Percentiles rank a stretch among this genome's conserved stretches.
phyloP scores from a whole-genome alignment of 2,888 invertebrate genomes.

The Calliphora vomitoria region DNA sequence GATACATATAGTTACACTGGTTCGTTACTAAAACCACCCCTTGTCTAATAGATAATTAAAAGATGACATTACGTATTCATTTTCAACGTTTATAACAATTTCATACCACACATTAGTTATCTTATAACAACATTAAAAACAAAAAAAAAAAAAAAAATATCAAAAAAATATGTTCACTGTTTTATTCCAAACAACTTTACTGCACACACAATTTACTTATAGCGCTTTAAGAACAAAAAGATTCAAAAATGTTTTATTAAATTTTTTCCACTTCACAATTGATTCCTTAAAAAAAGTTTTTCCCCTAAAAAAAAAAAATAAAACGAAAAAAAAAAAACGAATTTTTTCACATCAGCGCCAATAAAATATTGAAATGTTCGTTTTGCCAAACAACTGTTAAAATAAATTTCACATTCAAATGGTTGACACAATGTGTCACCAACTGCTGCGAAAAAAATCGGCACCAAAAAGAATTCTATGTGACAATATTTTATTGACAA shows the following conservation, averaged over 20 bases:
- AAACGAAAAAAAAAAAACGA: neutral
- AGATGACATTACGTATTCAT: too few species aligned
- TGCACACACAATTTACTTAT: too few species aligned
- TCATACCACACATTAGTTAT: too few species aligned
- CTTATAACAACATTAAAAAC: too few species aligned
- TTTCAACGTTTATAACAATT: too few species aligned
- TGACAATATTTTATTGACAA: conserved; percentile 52
- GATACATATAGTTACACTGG: too few species aligned
- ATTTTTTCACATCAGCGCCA: conserved; percentile 7
- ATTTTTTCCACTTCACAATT: neutral
- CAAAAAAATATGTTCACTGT: too few species aligned
- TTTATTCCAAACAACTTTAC: too few species aligned
- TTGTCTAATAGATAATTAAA: too few species aligned
- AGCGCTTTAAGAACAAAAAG: neutral
- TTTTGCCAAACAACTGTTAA: conserved; percentile 42
- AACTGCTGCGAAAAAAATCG: conserved; percentile 40
- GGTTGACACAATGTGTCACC: conserved; percentile 53
- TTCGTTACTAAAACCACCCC: too few species aligned
- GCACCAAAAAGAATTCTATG: neutral
- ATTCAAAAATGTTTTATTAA: neutral
- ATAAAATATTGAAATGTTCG: conserved; percentile 32
- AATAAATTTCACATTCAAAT: conserved; percentile 49
- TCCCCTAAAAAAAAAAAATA: conserved; percentile 13
- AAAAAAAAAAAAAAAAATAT: too few species aligned
- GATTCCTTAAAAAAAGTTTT: neutral